Percentiles rank a stretch among this genome's conserved stretches.
Conservation (phyloP, 2,113 vertebrate genomes). For the Anas platyrhynchos region DNA sequence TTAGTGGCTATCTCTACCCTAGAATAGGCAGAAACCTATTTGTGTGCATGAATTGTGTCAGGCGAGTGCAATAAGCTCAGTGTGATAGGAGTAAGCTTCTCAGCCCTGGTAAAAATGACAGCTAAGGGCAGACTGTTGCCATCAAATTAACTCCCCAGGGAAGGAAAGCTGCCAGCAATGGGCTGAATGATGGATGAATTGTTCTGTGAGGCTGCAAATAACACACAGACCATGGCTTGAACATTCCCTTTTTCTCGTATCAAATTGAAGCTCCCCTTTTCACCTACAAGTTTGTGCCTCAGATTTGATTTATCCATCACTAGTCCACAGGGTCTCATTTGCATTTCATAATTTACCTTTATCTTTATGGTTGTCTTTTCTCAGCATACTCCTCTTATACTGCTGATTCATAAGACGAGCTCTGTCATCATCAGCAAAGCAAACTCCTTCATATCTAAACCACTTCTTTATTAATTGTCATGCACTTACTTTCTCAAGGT, state of each 20-base stretch:
- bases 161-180: slow-evolving; percentile 32
- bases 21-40: not conserved
- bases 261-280: not conserved
- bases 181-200: slow-evolving; percentile 25
- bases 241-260: not conserved
- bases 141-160: slow-evolving; percentile 39
- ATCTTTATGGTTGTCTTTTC: not conserved
- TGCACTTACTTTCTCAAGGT: not conserved
- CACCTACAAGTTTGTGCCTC: not conserved
- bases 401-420: not conserved
- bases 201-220: slow-evolving; percentile 9
- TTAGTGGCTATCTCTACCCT: not conserved
- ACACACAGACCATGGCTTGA: not conserved
- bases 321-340: not conserved
- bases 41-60: not conserved
- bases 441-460: not conserved
- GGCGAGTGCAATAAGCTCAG: accelerated
- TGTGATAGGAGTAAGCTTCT: not conserved
- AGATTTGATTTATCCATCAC: not conserved
- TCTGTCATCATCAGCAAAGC: not conserved
- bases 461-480: not conserved
- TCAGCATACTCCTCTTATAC: not conserved
- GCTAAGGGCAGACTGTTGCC: not conserved
- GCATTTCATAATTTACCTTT: not conserved
- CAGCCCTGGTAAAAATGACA: not conserved